phyloP scores from a whole-genome alignment of 2,797 vertebrate species.

The Hippocampus kuda region DNA sequence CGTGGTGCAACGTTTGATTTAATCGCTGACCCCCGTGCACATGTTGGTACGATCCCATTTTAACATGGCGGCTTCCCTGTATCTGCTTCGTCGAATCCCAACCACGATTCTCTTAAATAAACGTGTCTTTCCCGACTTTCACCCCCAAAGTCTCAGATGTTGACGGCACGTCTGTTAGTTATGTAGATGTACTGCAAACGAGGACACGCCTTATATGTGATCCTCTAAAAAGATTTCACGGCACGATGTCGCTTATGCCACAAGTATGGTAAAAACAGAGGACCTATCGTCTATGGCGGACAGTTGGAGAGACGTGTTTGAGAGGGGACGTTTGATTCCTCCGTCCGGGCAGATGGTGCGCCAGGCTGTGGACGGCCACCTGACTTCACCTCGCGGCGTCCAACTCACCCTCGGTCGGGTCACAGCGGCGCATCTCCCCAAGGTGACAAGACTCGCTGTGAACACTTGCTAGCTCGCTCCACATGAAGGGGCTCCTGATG shows the following conservation, averaged over 20 bases:
- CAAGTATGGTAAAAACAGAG: constrained; percentile 31
- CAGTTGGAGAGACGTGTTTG: constrained; percentile 66
- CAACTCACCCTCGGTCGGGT: constrained; percentile 66
- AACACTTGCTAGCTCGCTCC: neutral
- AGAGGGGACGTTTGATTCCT: constrained; percentile 55
- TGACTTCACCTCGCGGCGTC: constrained; percentile 54
- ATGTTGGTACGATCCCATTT: constrained; percentile 26
- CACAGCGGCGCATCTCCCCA: constrained; percentile 50
- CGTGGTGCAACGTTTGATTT: neutral
- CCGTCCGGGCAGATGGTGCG: constrained; percentile 65
- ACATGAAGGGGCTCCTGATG: neutral
- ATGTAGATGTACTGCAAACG: neutral
- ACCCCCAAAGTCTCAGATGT: neutral
- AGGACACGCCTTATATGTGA: neutral
- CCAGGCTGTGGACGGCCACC: constrained; percentile 38
- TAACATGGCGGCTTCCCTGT: neutral
- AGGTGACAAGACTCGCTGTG: constrained; percentile 32
- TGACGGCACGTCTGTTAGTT: neutral
- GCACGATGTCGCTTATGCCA: neutral
- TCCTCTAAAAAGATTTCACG: neutral
- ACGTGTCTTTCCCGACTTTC: neutral
- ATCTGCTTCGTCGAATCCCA: too few relatives aligned
- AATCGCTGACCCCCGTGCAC: constrained; percentile 3
- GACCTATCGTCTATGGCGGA: constrained; percentile 35
- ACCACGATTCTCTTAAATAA: neutral